phyloP scores from a whole-genome alignment of 2,113 vertebrate genomes.

The Lepisosteus osseus region DNA sequence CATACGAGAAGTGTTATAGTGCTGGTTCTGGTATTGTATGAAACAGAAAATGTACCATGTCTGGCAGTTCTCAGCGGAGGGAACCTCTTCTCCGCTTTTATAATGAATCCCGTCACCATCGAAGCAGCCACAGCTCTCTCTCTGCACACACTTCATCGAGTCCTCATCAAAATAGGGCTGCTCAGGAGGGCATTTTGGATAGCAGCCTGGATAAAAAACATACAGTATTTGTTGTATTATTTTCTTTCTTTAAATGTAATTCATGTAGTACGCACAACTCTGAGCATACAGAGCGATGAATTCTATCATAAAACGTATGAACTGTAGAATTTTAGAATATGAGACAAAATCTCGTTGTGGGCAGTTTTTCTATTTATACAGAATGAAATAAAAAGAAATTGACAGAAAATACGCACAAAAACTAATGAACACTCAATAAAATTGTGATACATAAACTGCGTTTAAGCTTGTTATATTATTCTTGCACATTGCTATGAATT shows the following conservation, averaged over 20 bases:
- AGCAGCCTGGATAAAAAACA: constrained; percentile 73
- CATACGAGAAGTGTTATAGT: no score
- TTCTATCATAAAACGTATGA: no score
- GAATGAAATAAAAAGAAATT: no score
- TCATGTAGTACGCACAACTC: no score
- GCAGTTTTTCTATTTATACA: no score
- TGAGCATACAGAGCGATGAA: no score
- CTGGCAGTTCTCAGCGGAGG: constrained; percentile 67
- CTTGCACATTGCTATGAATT: no score
- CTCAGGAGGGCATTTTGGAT: constrained; percentile 77
- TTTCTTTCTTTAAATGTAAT: no score
- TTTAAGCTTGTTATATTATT: no score
- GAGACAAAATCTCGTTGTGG: no score
- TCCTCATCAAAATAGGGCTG: constrained; percentile 85
- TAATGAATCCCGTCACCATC: constrained; percentile 65
- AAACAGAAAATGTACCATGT: constrained; percentile 69
- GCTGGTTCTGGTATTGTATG: no score
- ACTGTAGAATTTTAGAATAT: no score
- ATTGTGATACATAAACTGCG: background rate
- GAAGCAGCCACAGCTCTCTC: constrained; percentile 69
- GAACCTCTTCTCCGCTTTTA: constrained; percentile 49
- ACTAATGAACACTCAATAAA: background rate
- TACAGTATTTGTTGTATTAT: background rate
- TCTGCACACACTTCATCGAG: constrained; percentile 75
- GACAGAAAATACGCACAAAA: background rate